phyloP scores from a whole-genome alignment of 2,888 invertebrate genomes.

The Anoplius nigerrimus region DNA sequence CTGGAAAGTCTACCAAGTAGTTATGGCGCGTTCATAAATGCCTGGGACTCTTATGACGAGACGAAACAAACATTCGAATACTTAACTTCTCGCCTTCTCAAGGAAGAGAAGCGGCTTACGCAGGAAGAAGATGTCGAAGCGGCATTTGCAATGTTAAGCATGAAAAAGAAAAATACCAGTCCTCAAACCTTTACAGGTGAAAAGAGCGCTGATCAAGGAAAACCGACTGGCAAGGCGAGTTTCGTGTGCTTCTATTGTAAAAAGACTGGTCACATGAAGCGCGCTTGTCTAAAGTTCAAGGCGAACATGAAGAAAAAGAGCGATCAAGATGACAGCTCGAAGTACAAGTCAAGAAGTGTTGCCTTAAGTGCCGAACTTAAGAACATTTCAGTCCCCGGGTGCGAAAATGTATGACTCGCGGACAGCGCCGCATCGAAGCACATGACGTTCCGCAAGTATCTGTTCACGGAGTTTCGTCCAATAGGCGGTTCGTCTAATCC shows the following conservation, averaged over 20 bases:
- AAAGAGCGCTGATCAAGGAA: neutral
- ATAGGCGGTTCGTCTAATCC: neutral
- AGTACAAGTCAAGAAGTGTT: too few species aligned
- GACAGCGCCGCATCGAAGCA: constrained; percentile 40
- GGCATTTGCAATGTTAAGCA: constrained; percentile 6
- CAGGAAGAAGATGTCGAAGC: constrained; percentile 3
- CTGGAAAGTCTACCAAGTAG: too few species aligned
- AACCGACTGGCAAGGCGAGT: constrained; percentile 20
- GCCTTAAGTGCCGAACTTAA: too few species aligned
- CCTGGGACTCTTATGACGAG: too few species aligned
- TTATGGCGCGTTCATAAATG: too few species aligned
- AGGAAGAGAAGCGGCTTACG: constrained; percentile 15
- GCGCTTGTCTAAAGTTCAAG: constrained; percentile 24
- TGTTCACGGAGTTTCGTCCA: constrained; percentile 20
- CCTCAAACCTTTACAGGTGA: neutral
- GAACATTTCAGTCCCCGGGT: constrained; percentile 5
- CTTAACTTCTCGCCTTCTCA: constrained; percentile 13
- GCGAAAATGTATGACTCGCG: constrained; percentile 30
- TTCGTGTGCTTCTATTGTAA: neutral
- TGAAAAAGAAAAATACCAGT: neutral
- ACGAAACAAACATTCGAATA: neutral
- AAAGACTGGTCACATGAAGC: constrained; percentile 23
- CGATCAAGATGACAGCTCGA: neutral
- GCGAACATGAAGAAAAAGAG: constrained; percentile 6
- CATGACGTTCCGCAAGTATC: constrained; percentile 35